phyloP scores from a whole-genome alignment of 92 coral and sea anemone genomes.

The Umimayanthus chanpuru region DNA sequence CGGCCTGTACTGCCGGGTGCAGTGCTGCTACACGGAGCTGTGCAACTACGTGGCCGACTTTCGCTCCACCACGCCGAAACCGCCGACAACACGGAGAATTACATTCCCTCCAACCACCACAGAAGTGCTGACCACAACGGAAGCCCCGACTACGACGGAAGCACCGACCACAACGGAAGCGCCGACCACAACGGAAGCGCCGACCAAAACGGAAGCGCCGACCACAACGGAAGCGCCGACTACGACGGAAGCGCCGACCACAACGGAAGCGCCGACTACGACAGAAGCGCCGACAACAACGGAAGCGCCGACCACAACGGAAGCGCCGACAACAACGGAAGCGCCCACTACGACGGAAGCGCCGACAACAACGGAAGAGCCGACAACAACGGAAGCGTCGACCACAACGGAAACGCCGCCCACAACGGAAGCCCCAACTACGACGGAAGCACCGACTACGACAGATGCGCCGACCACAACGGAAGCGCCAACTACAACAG shows the following conservation, averaged over 20 bases:
- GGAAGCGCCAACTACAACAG: constrained; percentile 37
- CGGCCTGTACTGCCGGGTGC: constrained; percentile 25
- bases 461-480: constrained; percentile 42
- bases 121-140: constrained; percentile 20
- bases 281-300: constrained; percentile 1
- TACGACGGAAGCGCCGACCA: neutral
- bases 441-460: constrained; percentile 27
- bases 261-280: constrained; percentile 29
- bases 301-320: constrained; percentile 6
- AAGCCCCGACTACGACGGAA: constrained; percentile 3
- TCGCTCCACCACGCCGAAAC: constrained; percentile 25
- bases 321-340: neutral
- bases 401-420: constrained; percentile 2
- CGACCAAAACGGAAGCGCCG: constrained; percentile 12
- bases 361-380: constrained; percentile 23
- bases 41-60: constrained; percentile 22
- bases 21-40: constrained; percentile 30
- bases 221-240: constrained; percentile 29
- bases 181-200: constrained; percentile 20
- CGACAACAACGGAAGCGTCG: neutral
- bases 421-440: neutral
- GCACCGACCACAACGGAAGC: constrained; percentile 18
- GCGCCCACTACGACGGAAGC: constrained; percentile 18
- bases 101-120: constrained; percentile 28
- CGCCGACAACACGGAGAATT: neutral